phyloP scores from a whole-genome alignment of 2,888 invertebrate species.

The Brenthis daphne region DNA sequence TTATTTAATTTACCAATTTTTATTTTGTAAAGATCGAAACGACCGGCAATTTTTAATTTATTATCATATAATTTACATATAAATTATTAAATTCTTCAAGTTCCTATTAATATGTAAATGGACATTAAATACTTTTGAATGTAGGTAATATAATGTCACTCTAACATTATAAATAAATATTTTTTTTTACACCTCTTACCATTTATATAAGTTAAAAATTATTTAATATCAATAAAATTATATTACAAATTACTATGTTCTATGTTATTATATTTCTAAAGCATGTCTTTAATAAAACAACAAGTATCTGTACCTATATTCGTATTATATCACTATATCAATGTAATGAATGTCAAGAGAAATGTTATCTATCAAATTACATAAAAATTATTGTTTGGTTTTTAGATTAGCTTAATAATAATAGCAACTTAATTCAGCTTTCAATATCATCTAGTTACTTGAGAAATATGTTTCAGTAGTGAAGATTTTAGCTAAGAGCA shows the following conservation, averaged over 20 bases:
- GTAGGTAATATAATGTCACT: too few relatives aligned
- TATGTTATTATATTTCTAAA: background rate
- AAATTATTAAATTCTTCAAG: background rate
- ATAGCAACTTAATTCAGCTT: too few relatives aligned
- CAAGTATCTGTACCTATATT: slow-evolving; percentile 1
- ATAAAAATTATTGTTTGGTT: slow-evolving; percentile 7
- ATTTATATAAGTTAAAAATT: background rate
- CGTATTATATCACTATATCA: slow-evolving; percentile 13
- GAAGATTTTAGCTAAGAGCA: too few relatives aligned
- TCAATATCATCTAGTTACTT: too few relatives aligned
- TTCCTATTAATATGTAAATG: too few relatives aligned
- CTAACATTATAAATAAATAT: too few relatives aligned
- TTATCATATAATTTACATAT: background rate
- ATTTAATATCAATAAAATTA: background rate
- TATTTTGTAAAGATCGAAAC: background rate
- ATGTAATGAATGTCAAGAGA: slow-evolving; percentile 19
- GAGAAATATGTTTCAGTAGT: too few relatives aligned
- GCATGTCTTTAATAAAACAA: background rate
- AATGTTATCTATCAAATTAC: slow-evolving; percentile 20
- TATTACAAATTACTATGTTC: background rate
- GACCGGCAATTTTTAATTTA: slow-evolving; percentile 12
- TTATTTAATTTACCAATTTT: too few relatives aligned
- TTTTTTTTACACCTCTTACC: too few relatives aligned
- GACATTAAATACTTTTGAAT: too few relatives aligned
- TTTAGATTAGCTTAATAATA: slow-evolving; percentile 1